Percentiles rank a stretch among this genome's conserved stretches.
Evolutionary conservation across 2,888 invertebrate genomes (phyloP).

Genomic region (Coremacera marginata): DNA sequence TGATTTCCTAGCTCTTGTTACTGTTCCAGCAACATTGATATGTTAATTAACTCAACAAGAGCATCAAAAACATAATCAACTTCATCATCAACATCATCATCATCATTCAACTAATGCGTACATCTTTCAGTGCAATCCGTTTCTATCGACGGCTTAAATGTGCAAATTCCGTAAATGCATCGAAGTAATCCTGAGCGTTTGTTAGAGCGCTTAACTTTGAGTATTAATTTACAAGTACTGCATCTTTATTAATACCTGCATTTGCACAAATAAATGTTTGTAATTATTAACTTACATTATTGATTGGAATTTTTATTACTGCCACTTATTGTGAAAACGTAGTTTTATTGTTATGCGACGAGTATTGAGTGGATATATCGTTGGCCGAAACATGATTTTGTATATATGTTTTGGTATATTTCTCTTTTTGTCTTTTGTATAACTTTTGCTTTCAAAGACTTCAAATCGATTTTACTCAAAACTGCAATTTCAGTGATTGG

Average conservation of each 20-base stretch:
- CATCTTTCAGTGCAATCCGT: background rate
- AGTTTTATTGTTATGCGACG: no score
- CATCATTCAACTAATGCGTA: background rate
- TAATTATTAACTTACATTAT: no score
- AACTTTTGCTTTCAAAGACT: no score
- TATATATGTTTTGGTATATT: no score
- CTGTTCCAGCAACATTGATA: slow-evolving; percentile 6
- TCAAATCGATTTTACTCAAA: no score
- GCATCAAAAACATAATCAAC: slow-evolving; percentile 5
- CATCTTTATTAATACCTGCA: slow-evolving; percentile 31
- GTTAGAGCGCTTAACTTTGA: background rate
- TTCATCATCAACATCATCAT: background rate
- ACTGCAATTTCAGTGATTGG: no score
- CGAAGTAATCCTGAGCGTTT: background rate
- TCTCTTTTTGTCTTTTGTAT: no score
- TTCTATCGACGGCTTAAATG: background rate
- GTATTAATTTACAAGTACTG: slow-evolving; percentile 27
- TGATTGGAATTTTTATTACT: no score
- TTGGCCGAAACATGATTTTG: no score
- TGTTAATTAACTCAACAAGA: slow-evolving; percentile 16
- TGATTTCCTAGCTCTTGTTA: background rate
- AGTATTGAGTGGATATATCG: no score
- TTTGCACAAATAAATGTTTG: background rate
- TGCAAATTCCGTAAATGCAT: slow-evolving; percentile 29
- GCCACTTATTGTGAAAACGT: no score